phyloP scores from a whole-genome alignment of 2,113 vertebrate species.

The Microtus richardsoni region DNA sequence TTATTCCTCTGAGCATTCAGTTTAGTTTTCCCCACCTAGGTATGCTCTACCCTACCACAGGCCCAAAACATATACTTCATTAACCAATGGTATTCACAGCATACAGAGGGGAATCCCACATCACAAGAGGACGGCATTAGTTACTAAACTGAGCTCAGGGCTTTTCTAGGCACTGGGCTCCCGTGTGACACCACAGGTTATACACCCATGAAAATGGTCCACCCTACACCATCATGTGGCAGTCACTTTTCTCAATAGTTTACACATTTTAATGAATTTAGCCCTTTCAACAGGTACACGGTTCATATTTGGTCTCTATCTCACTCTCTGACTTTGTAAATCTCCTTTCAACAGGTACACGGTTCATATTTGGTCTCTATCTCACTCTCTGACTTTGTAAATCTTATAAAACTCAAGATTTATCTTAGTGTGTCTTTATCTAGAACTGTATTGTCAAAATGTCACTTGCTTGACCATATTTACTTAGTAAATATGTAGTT shows the following conservation, averaged over 20 bases:
- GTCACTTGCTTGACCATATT: not conserved
- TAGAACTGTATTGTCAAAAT: not conserved
- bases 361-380: not conserved
- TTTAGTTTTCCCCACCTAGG: no score
- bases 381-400: not conserved
- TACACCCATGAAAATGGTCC: not conserved
- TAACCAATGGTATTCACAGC: no score
- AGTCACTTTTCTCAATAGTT: not conserved
- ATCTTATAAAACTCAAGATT: not conserved
- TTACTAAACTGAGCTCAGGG: not conserved
- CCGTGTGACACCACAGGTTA: fast-evolving
- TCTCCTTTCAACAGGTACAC: not conserved
- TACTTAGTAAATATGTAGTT: not conserved
- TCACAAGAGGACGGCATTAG: not conserved
- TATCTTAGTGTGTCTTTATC: not conserved
- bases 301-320: not conserved
- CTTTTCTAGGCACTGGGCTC: not conserved
- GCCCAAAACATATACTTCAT: no score
- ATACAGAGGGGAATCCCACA: no score
- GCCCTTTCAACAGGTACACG: not conserved
- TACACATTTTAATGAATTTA: not conserved
- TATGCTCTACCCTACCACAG: no score
- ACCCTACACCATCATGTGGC: not conserved
- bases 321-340: not conserved
- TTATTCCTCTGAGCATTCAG: no score